Evolutionary conservation across 1,140 invertebrate genomes (phyloP).

Genomic region (Tetragnatha versicolor): DNA sequence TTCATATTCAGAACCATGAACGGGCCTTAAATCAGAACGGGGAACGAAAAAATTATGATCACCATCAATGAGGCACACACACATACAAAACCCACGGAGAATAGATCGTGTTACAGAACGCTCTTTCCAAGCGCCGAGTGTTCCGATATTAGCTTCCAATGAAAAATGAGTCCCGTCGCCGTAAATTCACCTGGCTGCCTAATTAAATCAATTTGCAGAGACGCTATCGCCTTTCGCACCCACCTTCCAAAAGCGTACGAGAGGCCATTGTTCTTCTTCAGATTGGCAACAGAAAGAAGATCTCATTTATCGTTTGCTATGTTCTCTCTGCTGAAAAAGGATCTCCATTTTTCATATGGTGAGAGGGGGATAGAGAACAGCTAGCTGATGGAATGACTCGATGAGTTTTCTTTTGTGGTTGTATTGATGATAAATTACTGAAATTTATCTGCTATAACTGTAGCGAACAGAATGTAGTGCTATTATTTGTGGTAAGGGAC

Average conservation of each 20-base stretch:
- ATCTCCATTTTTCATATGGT: too few relatives aligned
- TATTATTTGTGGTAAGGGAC: too few relatives aligned
- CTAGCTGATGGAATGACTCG: too few relatives aligned
- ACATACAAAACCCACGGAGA: background rate
- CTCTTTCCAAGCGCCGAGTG: background rate
- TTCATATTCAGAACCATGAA: constrained; percentile 27
- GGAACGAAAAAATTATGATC: too few relatives aligned
- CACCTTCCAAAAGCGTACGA: background rate
- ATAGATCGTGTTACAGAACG: background rate
- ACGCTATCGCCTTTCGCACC: constrained; percentile 26
- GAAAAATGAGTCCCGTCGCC: constrained; percentile 34
- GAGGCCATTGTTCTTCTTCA: constrained; percentile 24
- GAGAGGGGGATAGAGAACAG: too few relatives aligned
- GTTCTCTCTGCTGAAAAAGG: too few relatives aligned
- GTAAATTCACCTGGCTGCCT: constrained; percentile 40
- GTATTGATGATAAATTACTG: too few relatives aligned
- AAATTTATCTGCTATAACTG: too few relatives aligned
- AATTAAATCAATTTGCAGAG: constrained; percentile 47
- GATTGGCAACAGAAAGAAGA: too few relatives aligned
- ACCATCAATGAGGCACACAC: background rate
- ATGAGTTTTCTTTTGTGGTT: too few relatives aligned
- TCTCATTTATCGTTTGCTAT: constrained; percentile 7
- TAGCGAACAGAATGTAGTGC: too few relatives aligned
- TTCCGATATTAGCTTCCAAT: constrained; percentile 14
- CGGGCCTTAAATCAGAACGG: too few relatives aligned